These are phyloP conservation scores for Leptothorax acervorum DNA, from an alignment of 2,888 invertebrate genomes.

Conservation along the genomic window DNA sequence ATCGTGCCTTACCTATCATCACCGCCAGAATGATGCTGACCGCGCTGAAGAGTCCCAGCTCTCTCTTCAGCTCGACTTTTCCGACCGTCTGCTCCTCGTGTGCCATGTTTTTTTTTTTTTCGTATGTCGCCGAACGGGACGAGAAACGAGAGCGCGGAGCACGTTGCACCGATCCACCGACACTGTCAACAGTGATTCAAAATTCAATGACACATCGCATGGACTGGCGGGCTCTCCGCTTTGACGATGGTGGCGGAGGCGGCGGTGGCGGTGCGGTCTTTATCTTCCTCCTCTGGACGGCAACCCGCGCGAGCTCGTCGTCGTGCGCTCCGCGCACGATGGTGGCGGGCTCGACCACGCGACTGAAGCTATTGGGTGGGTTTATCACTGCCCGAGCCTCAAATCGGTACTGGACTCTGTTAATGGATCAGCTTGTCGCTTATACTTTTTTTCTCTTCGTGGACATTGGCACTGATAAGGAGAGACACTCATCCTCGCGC, in stretches of 20 bases:
- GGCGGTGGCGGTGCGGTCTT: background rate
- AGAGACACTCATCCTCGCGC: slow-evolving; percentile 14
- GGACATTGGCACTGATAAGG: slow-evolving; percentile 66
- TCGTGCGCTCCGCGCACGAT: background rate
- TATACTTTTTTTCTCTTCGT: slow-evolving; percentile 57
- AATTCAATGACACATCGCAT: slow-evolving; percentile 64
- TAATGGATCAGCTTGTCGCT: slow-evolving; percentile 63
- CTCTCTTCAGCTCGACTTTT: slow-evolving; percentile 89
- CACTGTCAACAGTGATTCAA: slow-evolving; percentile 38
- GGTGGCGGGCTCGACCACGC: slow-evolving; percentile 12
- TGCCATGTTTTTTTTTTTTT: slow-evolving; percentile 58
- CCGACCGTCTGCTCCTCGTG: slow-evolving; percentile 53
- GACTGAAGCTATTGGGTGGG: slow-evolving; percentile 23
- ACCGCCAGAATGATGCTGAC: slow-evolving; percentile 94
- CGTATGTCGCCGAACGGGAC: background rate
- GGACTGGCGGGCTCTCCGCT: background rate
- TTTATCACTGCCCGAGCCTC: slow-evolving; percentile 64
- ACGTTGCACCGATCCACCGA: slow-evolving; percentile 21
- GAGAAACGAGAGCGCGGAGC: background rate
- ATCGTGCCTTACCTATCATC: slow-evolving; percentile 90
- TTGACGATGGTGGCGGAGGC: background rate
- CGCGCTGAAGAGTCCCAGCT: slow-evolving; percentile 93
- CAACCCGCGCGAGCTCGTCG: background rate
- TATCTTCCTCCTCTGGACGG: slow-evolving; percentile 24
- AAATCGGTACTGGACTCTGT: slow-evolving; percentile 71